Evolutionary conservation across 1,140 invertebrate genomes (phyloP), one percentile per base, ranked within the genome.

Genomic region (Drosophila virilis): DNA sequence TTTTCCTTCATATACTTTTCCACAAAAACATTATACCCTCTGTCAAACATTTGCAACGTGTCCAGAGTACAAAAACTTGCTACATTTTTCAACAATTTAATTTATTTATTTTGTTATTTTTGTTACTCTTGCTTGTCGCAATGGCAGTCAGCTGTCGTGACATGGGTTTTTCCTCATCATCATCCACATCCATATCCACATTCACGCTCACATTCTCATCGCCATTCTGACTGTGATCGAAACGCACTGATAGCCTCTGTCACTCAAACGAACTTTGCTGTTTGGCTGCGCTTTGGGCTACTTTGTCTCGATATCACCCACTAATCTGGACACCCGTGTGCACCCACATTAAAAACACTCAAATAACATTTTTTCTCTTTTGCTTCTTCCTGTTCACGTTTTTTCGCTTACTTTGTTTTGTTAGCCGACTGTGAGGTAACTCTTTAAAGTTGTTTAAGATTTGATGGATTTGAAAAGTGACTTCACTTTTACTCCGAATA

Each of bases 211-310:
- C 38, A 1, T 12, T 10, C 50, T 8, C 33, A 33, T 52, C 28
- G 50, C 28, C n/a, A 52, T 37, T 13, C 48, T 32, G 57, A 67
- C 32, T 42, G 37, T 66, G 82, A 85, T 85, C 83, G 82, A 88
- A 85, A 88, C 78, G 75, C 83, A 88, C 82, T 88, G 82, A 85
- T 85, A 85, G 75, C 75, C 82, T 61, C 83, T 85, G 83, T 88
- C 82, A 86, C 74, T 86, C 81, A 85, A 84, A 65, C 74, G 55
- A 66, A 73, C 45, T 71, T 46, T 33, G 42, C 42, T 17, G 22
- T 45, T 48, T 46, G 42, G 54, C 42, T 45, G 35, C 38, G 15
- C 40, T 60, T 62, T 33, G 57, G 45, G 50, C 60, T 71, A 48
- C 51, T 55, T 71, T 64, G 35, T 57, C 32, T 42, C 43, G 69